Base-by-base conservation (phyloP, 2,888 invertebrate species). In the Phyllotreta striolata region DNA sequence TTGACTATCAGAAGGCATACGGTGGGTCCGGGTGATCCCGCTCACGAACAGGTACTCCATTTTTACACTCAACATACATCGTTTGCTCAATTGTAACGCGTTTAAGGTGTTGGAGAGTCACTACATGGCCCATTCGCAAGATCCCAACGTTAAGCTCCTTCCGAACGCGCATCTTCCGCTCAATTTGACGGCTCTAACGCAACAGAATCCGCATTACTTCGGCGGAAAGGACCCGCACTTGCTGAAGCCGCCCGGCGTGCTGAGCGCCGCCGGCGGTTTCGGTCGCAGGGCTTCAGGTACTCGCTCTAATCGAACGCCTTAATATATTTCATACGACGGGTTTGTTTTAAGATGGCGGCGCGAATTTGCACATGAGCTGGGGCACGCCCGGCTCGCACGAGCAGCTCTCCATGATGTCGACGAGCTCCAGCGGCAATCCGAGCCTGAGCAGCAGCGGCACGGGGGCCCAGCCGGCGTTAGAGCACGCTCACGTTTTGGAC, bases 211-310 rank as follows among this genome's bases (percentile, higher is more conserved):
- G 37, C 88, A 92, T 62, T 92, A 91, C 83, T 92, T 93, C 81
- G 91, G 92, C 77, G 91, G 93, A 66, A 95, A 95, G 78, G 96
- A 97, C 83, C 96, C 96, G 74, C 95, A 97, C 80, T 84, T 97
- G 68, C 83, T 98, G 62, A 95, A 96, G 80, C 96, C 96, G n/a
- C 96, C 96, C 0, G 90, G 91, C 63, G 92, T 93, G 9, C 89
- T 95, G 88, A 92, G 91, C 77, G 91, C 91, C 70, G 90, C 89
- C 71, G 91, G 92, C 46, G 88, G 91, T 55, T 93, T 94, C 82
- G 95, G 95, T 5, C 87, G 97, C 43, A 88, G 97, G 72, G 96
- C 96, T 56, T 96, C 96, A 68, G 80, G 80, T 80, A 69, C 57
- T 9, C 13, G n/a, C 39, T 24, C 24, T 12, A 46, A 10, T 12